phyloP scores from a whole-genome alignment of 2,113 vertebrate genomes.

The Engraulis encrasicolus region DNA sequence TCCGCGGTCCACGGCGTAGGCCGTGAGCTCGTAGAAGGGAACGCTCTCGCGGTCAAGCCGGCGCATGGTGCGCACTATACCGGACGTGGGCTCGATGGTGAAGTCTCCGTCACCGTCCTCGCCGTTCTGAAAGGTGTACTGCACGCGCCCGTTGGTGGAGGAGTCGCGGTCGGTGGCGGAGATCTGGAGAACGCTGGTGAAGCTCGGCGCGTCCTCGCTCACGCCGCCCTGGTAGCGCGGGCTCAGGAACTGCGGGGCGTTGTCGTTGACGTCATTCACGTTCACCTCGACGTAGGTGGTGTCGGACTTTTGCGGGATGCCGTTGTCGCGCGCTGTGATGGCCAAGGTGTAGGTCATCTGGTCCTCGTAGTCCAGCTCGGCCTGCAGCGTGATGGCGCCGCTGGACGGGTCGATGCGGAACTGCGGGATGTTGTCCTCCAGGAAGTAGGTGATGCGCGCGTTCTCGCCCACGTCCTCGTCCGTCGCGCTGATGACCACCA shows the following conservation, averaged over 20 bases:
- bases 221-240: constrained; percentile 92
- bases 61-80: constrained; percentile 92
- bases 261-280: constrained; percentile 98
- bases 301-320: constrained; percentile 97
- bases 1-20: constrained; percentile 92
- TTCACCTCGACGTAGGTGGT: constrained; percentile 98
- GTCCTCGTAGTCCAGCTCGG: constrained; percentile 95
- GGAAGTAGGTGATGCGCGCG: constrained; percentile 90
- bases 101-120: constrained; percentile 98
- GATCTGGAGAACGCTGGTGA: constrained; percentile 95
- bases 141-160: constrained; percentile 91
- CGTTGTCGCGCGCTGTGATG: constrained; percentile 95
- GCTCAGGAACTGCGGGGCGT: constrained; percentile 91
- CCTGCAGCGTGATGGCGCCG: constrained; percentile 92
- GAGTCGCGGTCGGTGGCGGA: constrained; percentile 95
- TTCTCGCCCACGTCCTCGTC: constrained; percentile 98
- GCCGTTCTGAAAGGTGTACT: constrained; percentile 98
- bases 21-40: constrained; percentile 92
- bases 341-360: constrained; percentile 96
- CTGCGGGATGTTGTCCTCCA: constrained; percentile 96
- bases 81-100: constrained; percentile 96
- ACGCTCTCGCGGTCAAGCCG: constrained; percentile 90
- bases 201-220: constrained; percentile 92
- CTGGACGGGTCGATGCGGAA: constrained; percentile 90
- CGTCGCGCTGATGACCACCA: constrained; percentile 94